Evolutionary conservation across 1,140 invertebrate genomes (phyloP), one percentile per base, ranked within the genome.

Genomic region (Sweltsa coloradensis): DNA sequence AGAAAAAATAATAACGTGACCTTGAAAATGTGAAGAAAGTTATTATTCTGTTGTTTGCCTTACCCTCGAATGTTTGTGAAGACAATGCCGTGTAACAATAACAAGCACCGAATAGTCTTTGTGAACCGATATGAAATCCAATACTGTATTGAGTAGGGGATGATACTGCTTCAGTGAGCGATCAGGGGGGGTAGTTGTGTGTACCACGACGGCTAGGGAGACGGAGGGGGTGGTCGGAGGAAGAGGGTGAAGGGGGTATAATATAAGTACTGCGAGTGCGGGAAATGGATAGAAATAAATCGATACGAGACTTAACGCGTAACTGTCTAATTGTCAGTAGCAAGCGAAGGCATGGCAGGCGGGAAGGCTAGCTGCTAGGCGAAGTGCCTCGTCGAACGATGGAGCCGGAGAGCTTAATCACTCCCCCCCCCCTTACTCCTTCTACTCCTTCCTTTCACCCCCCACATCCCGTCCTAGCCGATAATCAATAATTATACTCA

Each of bases 401-500:
- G 46, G 39, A 47, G 46, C 46, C 46, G 29, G 40, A 47, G 37
- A 36, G 46, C 36, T 47, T 47, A 47, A 47, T 47, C 46, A 47
- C 46, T 25, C 36, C 46, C 39, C 46, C 46, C 34, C 19, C 37
- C 46, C 45, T 24, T 24, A n/a, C n/a, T 11, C 27, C 18, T 27
- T n/a, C n/a, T n/a, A n/a, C n/a, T n/a, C n/a, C n/a, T n/a, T n/a
- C 45, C 45, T 47, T 47, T 19, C 37, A 21, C 24, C 34, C 45
- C 29, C 37, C 36, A n/a, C n/a, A n/a, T n/a, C n/a, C n/a, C n/a
- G n/a, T n/a, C n/a, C n/a, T n/a, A n/a, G n/a, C n/a, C 46, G 41
- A 47, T 47, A 47, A 47, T 47, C 46, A 47, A 47, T 47, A 47
- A 47, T 47, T 47, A 47, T 47, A 47, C 46, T 47, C 46, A 47